Base-by-base conservation (phyloP, 1,140 invertebrate species). In the Caerostris darwini region DNA sequence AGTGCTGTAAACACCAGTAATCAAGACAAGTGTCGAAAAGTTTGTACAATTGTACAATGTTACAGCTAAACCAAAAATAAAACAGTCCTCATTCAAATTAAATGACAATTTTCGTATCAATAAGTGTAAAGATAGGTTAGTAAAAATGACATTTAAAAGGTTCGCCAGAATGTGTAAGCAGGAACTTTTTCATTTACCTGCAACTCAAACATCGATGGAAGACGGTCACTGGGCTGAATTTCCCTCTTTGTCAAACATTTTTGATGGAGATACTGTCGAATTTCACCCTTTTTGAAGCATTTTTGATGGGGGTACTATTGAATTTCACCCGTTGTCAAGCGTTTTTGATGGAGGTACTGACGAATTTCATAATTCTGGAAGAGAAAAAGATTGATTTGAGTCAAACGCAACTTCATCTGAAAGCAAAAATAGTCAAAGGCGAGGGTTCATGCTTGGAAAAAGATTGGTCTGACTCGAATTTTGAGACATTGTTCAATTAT, bases 401-500 rank as follows among this genome's bases (percentile, higher is more conserved):
- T 17, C 58, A 77, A 56, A 93, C 64, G 0, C 82, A 83, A 67
- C 19, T 92, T 71, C 2, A 34, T 34, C 34, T 34, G 12, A 54
- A 53, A 90, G 88, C n/a, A 69, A 90, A 71, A 71, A 59, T 90
- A 69, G 3, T 71, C 53, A 90, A 90, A 90, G 17, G 14, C 5
- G 88, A 90, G 34, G 57, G 57, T 14, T 59, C 10, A 12, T 12
- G 7, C 7, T 34, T 59, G 10, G 2, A 6, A 7, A 12, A 56
- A 12, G 19, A n/a, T 58, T 58, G 19, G 14, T 14, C 53, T 54
- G 3, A 59, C 81, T 82, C 54, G 90, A 82, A 7, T 10, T 53
- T 83, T n/a, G 69, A 92, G 59, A 92, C 71, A 19, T 61, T 92
- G 50, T 83, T 92, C 8, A 92, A 81, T 83, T 53, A 92, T 92